Conservation (phyloP, 2,888 invertebrate species). For the Eubasilissa splendida region DNA sequence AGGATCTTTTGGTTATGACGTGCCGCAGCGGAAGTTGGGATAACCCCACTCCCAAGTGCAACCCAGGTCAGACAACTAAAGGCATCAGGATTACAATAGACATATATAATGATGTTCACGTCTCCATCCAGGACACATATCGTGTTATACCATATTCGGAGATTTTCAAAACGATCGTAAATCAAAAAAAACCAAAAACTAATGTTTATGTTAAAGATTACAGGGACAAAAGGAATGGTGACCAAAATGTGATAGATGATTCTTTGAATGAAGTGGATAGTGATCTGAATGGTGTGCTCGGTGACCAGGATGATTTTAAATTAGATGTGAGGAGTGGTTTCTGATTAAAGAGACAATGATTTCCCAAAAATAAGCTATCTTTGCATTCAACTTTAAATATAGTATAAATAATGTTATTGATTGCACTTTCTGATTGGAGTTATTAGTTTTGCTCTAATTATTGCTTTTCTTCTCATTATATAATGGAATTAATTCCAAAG, state of each 20-base stretch:
- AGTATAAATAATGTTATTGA: too few relatives aligned
- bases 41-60: conserved; percentile 32
- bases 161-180: neutral
- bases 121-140: neutral
- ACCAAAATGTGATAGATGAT: neutral
- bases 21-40: conserved; percentile 34
- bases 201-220: neutral
- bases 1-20: neutral
- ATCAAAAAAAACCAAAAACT: neutral
- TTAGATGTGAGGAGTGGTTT: neutral
- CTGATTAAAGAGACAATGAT: too few relatives aligned
- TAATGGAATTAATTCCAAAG: too few relatives aligned
- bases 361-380: too few relatives aligned
- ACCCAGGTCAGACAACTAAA: conserved; percentile 32
- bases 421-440: too few relatives aligned
- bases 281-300: neutral
- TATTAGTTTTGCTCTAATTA: too few relatives aligned
- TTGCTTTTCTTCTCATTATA: too few relatives aligned
- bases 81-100: conserved; percentile 27
- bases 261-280: neutral
- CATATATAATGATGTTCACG: neutral
- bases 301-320: neutral
- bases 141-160: neutral
- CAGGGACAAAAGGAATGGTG: neutral
- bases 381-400: too few relatives aligned